Percentiles rank a stretch among this genome's conserved stretches.
Evolutionary conservation across 2,797 vertebrate species (phyloP).

Genomic region (Tapirus indicus): DNA sequence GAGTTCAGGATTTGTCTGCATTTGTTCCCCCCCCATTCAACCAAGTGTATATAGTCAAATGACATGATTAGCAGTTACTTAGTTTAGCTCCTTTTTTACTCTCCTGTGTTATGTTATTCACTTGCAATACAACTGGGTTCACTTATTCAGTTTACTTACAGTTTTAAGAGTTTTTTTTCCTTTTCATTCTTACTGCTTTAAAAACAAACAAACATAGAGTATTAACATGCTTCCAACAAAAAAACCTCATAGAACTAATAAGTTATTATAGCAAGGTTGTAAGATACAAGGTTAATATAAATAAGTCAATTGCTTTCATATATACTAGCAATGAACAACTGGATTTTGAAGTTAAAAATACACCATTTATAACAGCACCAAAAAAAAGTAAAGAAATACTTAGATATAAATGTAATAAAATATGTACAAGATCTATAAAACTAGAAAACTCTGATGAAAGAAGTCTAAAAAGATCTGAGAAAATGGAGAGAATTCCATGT

Average conservation of each 20-base stretch:
- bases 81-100: background rate
- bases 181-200: background rate
- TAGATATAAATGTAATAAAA: background rate
- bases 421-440: background rate
- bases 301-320: background rate
- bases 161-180: background rate
- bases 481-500: background rate
- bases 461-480: background rate
- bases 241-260: background rate
- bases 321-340: background rate
- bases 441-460: background rate
- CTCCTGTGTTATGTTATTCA: background rate
- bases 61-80: background rate
- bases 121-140: background rate
- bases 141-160: background rate
- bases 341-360: slow-evolving; percentile 14
- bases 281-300: background rate
- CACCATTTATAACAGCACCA: background rate
- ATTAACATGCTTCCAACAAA: background rate
- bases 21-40: background rate
- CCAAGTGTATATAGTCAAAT: background rate
- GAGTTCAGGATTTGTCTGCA: background rate
- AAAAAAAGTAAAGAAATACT: background rate
- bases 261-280: background rate
- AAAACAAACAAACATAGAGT: background rate